Evolutionary conservation across 1,140 invertebrate species (phyloP), one percentile per base, ranked within the genome.

Genomic region (Apolygus lucorum): DNA sequence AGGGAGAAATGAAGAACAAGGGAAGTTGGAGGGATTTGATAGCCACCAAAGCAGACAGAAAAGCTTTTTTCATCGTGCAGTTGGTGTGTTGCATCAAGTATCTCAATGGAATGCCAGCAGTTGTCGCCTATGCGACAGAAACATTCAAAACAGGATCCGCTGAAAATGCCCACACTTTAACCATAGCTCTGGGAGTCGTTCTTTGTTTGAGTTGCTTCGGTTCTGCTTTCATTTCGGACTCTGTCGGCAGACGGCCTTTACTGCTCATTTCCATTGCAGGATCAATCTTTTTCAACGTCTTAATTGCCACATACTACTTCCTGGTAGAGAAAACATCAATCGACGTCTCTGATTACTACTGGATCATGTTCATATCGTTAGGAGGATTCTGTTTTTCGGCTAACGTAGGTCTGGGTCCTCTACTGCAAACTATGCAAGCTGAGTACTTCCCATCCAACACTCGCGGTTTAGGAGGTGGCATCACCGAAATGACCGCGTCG

Each of bases 361-460:
- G 75, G 77, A 72, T 77, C 26, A 78, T 76, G 2, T 76, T 72
- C 11, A 71, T 78, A 25, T 79, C 75, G 68, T 70, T 82, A 8
- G 72, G 79, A 27, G 74, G 76, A 27, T 81, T 78, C 52, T 76
- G 79, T 1, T 69, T 81, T 14, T 74, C 77, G 1, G 79, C 77
- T 65, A 79, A 78, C 17, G 71, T 81, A 25, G 78, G 79, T 0
- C 69, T 82, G 2, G 81, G 81, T 74, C 79, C 81, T 4, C 71
- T 80, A n/a, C 77, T 78, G 0, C 73, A 78, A 14, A 79, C 78
- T 13, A 80, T 81, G 42, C 75, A 79, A 54, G 79, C 80, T 1
- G 81, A 82, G 73, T 77, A 81, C 34, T 82, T 82, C 62, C 73
- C 79, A 0, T 77, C 79, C 17, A 79, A 81, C 63, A 77, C 81